phyloP scores from a whole-genome alignment of 2,888 invertebrate genomes.

The Harpalus rufipes region DNA sequence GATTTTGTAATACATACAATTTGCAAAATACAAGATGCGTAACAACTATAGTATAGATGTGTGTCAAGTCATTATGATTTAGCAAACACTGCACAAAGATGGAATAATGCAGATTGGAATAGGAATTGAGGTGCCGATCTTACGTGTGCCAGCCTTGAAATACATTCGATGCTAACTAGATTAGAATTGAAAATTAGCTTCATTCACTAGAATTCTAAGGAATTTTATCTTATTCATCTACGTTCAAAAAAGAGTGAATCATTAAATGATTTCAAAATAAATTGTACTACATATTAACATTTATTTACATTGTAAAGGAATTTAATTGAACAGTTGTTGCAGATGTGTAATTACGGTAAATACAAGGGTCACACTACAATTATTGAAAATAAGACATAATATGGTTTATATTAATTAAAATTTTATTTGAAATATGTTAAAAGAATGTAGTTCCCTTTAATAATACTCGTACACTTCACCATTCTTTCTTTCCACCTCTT shows the following conservation, averaged over 20 bases:
- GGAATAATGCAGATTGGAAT: conserved; percentile 27
- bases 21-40: not conserved
- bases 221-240: conserved; percentile 2
- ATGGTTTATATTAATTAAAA: too few species aligned
- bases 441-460: too few species aligned
- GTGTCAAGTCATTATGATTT: conserved; percentile 28
- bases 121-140: conserved; percentile 27
- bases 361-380: too few species aligned
- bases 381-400: too few species aligned
- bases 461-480: too few species aligned
- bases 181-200: conserved; percentile 49
- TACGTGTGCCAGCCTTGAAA: conserved; percentile 31
- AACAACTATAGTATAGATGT: not conserved
- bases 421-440: too few species aligned
- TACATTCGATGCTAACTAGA: conserved; percentile 39
- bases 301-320: too few species aligned
- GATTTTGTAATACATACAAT: not conserved
- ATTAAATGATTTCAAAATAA: not conserved
- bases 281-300: not conserved
- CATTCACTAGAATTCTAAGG: conserved; percentile 30
- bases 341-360: too few species aligned
- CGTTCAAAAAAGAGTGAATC: not conserved
- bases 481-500: too few species aligned
- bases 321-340: too few species aligned
- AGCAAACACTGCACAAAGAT: conserved; percentile 16